Base-by-base conservation (phyloP, 2,797 vertebrate genomes). In the Coregonus ussuriensis region DNA sequence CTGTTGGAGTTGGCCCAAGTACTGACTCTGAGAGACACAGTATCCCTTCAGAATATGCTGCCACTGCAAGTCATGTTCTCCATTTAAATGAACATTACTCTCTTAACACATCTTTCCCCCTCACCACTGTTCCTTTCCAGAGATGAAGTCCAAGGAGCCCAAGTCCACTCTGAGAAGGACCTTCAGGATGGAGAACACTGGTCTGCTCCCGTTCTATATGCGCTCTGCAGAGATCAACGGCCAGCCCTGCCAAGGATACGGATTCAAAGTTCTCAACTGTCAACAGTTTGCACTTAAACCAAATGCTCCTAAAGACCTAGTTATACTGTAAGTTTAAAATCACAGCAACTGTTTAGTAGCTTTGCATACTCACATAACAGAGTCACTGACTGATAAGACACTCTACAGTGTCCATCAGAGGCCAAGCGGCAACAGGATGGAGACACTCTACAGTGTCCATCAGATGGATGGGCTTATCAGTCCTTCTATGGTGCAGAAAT, bases 191-290 rank as follows among this genome's bases (percentile, higher is more conserved):
- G 98, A 99, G 85, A 99, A 99, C 85, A 96, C 95, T 0, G 98
- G 98, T 33, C 90, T 97, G 87, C 97, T 99, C 82, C 95, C 95
- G 3, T 95, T 99, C 87, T 94, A 92, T 80, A 90, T 99, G 87
- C 94, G 93, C 82, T 93, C 95, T 0, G 94, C 96, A 80, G 96
- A 98, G 92, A 97, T 99, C 92, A 98, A 97, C 81, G 98, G 97
- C 29, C 96, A 96, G 66, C 80, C 91, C 0, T 99, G 98, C 83
- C 97, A 99, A 91, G 98, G 98, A 88, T 99, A 97, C 54, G 98
- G 98, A 92, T 99, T 99, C 93, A 99, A 98, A 95, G 94, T 99
- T 90, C 93, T 98, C 91, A 98, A 96, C 89, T 99, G 98, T 94
- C 95, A 98, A 75, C 97, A 96, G 87, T 98, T 99, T 95, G 85